Base-by-base conservation (phyloP, 2,888 invertebrate genomes). In the Copidosoma aretas region DNA sequence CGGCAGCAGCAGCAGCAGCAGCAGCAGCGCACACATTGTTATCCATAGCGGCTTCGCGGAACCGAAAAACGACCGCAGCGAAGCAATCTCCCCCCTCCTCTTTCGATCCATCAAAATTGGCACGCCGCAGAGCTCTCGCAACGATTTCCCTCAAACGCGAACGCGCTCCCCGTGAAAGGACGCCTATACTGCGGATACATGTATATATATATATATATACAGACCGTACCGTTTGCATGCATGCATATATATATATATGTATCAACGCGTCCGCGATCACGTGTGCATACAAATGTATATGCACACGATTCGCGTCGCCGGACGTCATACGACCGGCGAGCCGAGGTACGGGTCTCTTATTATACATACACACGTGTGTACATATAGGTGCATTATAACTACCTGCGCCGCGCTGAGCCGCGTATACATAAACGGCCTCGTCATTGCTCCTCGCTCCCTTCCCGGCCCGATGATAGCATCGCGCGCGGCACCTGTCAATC, bases 401-500 rank as follows among this genome's bases (percentile, higher is more conserved):
- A 32, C 32, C 4, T 32, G 8, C 32, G 32, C 4, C 8, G 32
- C 32, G 32, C n/a, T n/a, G n/a, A n/a, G n/a, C 32, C 32, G 8
- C 32, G 32, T 32, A 32, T 32, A 32, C 32, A n/a, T n/a, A n/a
- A n/a, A n/a, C n/a, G n/a, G n/a, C n/a, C n/a, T n/a, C n/a, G 43
- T 46, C 43, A 46, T 46, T 46, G 43, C 43, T 2, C 12, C 43
- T 3, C 43, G 14, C 56, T 2, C 22, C 14, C 46, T n/a, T 5
- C 49, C 10, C 4, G 14, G 39, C 19, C 57, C 49, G 24, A 64
- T 59, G 52, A n/a, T 24, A 24, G 25, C 2, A 17, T 15, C 49
- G 22, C 51, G 46, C 53, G 24, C 14, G 43, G 14, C 59, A 65
- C 65, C 65, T 65, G 66, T 54, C 53, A 54, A 54, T 54, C 24